A percentile compares a stretch with the other conserved stretches of the same genome.
These are phyloP conservation scores for Spisula solida DNA, from an alignment of 2,888 invertebrate species.

Conservation along the genomic window DNA sequence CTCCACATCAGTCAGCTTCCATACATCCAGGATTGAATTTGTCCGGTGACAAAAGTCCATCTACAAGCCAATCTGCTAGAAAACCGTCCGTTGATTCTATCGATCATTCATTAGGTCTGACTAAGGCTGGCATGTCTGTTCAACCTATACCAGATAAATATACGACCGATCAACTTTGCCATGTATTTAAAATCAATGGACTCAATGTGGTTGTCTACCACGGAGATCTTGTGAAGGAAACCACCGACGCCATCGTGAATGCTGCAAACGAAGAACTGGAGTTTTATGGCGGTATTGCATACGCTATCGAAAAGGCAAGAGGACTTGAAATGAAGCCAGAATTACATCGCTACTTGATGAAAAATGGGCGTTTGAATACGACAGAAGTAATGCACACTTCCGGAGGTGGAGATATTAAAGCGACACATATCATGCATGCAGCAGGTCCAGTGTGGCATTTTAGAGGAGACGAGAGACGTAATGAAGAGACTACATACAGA, in stretches of 20 bases:
- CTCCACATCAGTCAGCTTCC: not conserved
- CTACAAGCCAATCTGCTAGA: not conserved
- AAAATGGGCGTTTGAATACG: slow-evolving; percentile 57
- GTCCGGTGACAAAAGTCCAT: slow-evolving; percentile 6
- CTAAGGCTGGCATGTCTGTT: not conserved
- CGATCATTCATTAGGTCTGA: slow-evolving; percentile 33
- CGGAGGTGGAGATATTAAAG: slow-evolving; percentile 62
- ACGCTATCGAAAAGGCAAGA: slow-evolving; percentile 64
- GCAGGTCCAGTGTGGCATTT: slow-evolving; percentile 71
- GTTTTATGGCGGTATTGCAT: slow-evolving; percentile 71
- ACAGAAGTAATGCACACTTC: slow-evolving; percentile 65
- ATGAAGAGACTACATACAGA: slow-evolving; percentile 47
- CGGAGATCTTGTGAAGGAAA: slow-evolving; percentile 62
- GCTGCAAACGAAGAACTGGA: slow-evolving; percentile 69
- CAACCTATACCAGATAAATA: slow-evolving; percentile 46
- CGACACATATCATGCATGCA: slow-evolving; percentile 67
- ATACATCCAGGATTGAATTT: not conserved
- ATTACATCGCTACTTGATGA: slow-evolving; percentile 54
- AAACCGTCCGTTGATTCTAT: slow-evolving; percentile 36
- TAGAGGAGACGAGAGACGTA: slow-evolving; percentile 31
- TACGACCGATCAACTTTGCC: slow-evolving; percentile 52
- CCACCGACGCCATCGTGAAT: slow-evolving; percentile 72
- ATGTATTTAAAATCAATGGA: slow-evolving; percentile 47
- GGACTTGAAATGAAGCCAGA: slow-evolving; percentile 66
- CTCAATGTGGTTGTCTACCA: slow-evolving; percentile 63